phyloP scores from a whole-genome alignment of 2,888 invertebrate species.

The Euzophera pinguis region DNA sequence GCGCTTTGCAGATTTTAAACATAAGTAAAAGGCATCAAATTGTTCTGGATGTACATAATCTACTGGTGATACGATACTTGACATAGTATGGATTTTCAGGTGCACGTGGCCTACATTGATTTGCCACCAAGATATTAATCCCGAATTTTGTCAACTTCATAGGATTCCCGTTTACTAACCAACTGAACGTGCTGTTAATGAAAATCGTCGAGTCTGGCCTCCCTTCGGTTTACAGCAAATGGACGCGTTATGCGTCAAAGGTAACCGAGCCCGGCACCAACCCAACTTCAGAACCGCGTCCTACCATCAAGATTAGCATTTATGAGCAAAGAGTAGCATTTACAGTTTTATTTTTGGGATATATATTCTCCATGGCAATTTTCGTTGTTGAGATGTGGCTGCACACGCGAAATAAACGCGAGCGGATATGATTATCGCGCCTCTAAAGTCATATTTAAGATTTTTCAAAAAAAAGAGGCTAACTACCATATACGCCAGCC shows the following conservation, averaged over 20 bases:
- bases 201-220: constrained; percentile 44
- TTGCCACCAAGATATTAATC: no score
- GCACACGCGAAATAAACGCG: constrained; percentile 13
- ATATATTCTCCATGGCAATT: constrained; percentile 27
- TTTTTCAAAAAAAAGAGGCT: no score
- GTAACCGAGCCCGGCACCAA: constrained; percentile 20
- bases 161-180: constrained; percentile 45
- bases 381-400: constrained; percentile 36
- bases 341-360: constrained; percentile 32
- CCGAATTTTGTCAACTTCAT: neutral
- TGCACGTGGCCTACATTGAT: no score
- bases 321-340: constrained; percentile 34
- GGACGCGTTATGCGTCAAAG: constrained; percentile 37
- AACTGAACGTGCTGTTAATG: constrained; percentile 33
- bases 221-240: constrained; percentile 40
- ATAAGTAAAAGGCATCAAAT: no score
- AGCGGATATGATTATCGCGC: no score
- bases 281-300: constrained; percentile 26
- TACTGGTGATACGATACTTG: no score
- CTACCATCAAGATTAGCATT: constrained; percentile 28
- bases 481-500: no score
- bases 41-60: no score
- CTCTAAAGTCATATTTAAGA: no score
- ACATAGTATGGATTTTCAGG: no score
- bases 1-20: no score